phyloP scores from a whole-genome alignment of 2,888 invertebrate genomes.

The Cheilosia variabilis region DNA sequence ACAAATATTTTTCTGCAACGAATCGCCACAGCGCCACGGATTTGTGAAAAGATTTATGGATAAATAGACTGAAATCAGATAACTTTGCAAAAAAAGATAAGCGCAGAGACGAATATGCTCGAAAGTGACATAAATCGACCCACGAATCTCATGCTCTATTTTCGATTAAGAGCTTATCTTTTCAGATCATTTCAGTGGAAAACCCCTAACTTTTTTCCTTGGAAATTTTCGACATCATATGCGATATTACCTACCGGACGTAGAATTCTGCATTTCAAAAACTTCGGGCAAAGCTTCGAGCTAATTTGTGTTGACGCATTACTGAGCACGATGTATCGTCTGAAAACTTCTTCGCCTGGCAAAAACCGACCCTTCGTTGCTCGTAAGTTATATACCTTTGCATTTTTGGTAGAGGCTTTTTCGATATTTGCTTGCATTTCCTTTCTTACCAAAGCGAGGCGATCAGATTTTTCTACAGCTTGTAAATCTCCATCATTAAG shows the following conservation, averaged over 20 bases:
- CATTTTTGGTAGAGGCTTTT: background rate
- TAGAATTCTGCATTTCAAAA: background rate
- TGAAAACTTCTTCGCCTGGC: background rate
- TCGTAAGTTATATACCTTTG: background rate
- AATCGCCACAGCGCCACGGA: no score
- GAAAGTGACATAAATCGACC: no score
- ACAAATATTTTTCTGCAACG: no score
- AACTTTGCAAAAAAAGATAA: no score
- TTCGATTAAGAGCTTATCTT: background rate
- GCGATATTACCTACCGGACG: background rate
- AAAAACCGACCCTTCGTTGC: background rate
- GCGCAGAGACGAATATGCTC: no score
- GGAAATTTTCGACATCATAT: background rate
- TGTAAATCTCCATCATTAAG: background rate
- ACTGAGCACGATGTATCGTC: background rate
- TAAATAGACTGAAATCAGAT: no score
- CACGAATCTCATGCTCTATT: no score
- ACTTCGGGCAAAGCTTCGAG: background rate
- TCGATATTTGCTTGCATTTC: background rate
- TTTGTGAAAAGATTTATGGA: no score
- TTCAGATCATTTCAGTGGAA: background rate
- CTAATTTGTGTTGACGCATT: background rate
- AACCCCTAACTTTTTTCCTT: background rate
- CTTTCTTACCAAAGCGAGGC: background rate
- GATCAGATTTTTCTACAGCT: background rate